Evolutionary conservation across 2,113 vertebrate genomes (phyloP).

Genomic region (Pogonocichla stellata): DNA sequence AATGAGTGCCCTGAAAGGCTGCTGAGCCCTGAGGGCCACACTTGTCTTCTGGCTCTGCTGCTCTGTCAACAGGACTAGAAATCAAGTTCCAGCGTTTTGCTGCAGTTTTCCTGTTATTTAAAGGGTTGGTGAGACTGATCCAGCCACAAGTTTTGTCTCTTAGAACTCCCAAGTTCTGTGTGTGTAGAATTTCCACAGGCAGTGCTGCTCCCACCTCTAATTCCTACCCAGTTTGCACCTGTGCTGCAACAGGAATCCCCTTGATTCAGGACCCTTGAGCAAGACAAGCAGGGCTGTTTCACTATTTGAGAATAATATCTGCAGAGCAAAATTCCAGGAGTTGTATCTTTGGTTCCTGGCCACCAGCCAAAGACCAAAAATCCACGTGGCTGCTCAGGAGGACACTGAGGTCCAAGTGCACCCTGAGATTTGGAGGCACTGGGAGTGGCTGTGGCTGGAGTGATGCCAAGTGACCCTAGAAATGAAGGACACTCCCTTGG

Average conservation of each 20-base stretch:
- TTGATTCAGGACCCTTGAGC: neutral
- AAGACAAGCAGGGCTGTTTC: neutral
- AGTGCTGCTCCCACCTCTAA: neutral
- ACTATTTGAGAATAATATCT: neutral
- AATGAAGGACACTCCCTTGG: slow-evolving; percentile 3
- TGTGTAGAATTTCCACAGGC: neutral
- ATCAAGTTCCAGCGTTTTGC: neutral
- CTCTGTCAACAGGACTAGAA: neutral
- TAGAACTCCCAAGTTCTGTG: neutral
- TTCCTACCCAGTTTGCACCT: neutral
- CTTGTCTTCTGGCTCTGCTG: neutral
- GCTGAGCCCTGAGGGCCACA: accelerated
- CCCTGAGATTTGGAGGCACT: neutral
- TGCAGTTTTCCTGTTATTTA: neutral
- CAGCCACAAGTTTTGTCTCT: neutral
- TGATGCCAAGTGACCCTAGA: neutral
- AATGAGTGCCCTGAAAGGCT: neutral
- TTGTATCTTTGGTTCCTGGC: neutral
- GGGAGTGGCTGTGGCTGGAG: neutral
- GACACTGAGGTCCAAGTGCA: neutral
- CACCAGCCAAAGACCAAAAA: neutral
- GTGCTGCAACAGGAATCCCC: accelerated
- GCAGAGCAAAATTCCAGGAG: neutral
- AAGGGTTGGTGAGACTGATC: no score
- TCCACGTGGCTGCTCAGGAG: neutral